phyloP scores from a whole-genome alignment of 2,797 vertebrate species.

The Crenuchus spilurus region DNA sequence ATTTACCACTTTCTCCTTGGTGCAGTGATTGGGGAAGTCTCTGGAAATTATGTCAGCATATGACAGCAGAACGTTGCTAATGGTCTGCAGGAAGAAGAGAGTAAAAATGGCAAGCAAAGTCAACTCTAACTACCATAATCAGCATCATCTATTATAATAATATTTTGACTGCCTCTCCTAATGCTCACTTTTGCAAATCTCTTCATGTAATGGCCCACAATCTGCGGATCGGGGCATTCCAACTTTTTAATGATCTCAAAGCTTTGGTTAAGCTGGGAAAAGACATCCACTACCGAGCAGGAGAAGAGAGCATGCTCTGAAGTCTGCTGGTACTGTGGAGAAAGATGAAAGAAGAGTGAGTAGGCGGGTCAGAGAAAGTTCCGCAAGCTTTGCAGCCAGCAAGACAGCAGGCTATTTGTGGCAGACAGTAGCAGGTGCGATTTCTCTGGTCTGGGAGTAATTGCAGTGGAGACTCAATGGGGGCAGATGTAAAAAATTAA shows the following conservation, averaged over 20 bases:
- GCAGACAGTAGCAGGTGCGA: constrained; percentile 58
- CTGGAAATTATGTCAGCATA: constrained; percentile 96
- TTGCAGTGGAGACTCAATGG: constrained; percentile 62
- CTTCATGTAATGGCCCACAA: constrained; percentile 97
- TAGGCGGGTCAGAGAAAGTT: constrained; percentile 20
- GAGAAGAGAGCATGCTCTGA: constrained; percentile 97
- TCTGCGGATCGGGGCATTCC: constrained; percentile 96
- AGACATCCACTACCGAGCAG: constrained; percentile 97
- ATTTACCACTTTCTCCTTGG: constrained; percentile 94
- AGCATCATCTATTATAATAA: background rate
- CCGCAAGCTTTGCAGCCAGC: constrained; percentile 16
- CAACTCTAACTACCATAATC: background rate
- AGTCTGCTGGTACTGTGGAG: constrained; percentile 92
- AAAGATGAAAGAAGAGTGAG: constrained; percentile 22
- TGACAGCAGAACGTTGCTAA: constrained; percentile 95
- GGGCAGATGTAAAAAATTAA: constrained; percentile 67
- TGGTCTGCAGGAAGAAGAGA: constrained; percentile 80
- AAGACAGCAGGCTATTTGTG: constrained; percentile 42
- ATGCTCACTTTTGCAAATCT: constrained; percentile 91
- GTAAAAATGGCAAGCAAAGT: background rate
- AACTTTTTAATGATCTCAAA: constrained; percentile 99
- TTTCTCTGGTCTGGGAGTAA: constrained; percentile 64
- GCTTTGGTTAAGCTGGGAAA: constrained; percentile 99
- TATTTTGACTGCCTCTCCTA: background rate
- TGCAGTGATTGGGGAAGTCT: constrained; percentile 92